These are phyloP conservation scores for Picathartes gymnocephalus DNA, from an alignment of 2,113 vertebrate species.

Conservation along the genomic window DNA sequence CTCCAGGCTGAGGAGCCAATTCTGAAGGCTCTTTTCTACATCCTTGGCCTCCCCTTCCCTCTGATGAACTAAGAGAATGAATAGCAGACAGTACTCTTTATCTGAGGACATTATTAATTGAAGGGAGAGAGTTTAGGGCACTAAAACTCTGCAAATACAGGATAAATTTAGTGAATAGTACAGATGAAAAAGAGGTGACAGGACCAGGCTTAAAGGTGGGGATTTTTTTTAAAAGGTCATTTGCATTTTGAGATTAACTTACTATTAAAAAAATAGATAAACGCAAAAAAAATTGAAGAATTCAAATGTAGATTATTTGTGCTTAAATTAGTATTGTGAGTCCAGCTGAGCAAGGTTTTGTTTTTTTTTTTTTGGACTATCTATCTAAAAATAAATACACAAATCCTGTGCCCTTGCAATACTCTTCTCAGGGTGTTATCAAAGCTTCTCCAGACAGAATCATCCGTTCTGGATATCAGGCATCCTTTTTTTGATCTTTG, in stretches of 20 bases:
- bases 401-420: background rate
- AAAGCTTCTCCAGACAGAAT: background rate
- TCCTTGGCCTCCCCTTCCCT: background rate
- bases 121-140: background rate
- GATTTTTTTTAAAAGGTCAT: background rate
- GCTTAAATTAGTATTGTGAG: background rate
- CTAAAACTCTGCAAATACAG: background rate
- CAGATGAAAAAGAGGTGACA: background rate
- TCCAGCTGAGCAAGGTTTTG: background rate
- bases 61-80: background rate
- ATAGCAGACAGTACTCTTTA: background rate
- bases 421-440: background rate
- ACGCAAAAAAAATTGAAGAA: background rate
- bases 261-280: background rate
- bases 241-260: background rate
- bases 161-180: background rate
- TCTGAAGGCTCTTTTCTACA: background rate
- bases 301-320: background rate
- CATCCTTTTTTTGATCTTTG: background rate
- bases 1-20: background rate
- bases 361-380: background rate
- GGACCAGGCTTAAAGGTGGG: background rate
- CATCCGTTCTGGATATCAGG: background rate
- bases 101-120: background rate
- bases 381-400: background rate